Conservation (phyloP, 2,113 vertebrate genomes). For the human (Homo sapiens) region DNA sequence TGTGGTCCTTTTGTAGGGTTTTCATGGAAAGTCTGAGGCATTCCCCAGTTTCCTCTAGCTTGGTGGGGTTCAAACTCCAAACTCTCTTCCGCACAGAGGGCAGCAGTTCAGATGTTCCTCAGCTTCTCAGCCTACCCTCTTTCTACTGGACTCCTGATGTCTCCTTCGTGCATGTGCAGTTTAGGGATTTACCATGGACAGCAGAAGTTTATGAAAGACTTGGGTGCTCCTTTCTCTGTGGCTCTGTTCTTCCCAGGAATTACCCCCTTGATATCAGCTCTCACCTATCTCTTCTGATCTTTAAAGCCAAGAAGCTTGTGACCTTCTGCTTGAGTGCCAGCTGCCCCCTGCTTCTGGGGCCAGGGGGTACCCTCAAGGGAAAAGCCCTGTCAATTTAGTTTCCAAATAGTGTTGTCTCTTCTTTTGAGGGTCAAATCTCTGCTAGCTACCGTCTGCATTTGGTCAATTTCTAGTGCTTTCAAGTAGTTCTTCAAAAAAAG, state of each 20-base stretch:
- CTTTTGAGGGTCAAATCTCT: neutral
- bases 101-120: neutral
- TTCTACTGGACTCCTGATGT: neutral
- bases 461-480: neutral
- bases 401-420: neutral
- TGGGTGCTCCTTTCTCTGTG: neutral
- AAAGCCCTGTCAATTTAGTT: neutral
- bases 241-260: neutral
- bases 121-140: neutral
- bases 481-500: neutral
- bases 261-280: neutral
- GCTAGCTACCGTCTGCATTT: neutral
- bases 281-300: neutral
- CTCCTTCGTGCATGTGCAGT: neutral
- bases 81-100: neutral
- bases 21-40: neutral
- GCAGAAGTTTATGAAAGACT: neutral
- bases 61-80: neutral
- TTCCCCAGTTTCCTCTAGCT: neutral
- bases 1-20: neutral
- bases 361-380: neutral
- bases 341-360: neutral
- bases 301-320: neutral
- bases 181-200: neutral
- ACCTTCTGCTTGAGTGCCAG: neutral